Conservation (phyloP, 2,113 vertebrate genomes). For the Aptenodytes patagonicus region DNA sequence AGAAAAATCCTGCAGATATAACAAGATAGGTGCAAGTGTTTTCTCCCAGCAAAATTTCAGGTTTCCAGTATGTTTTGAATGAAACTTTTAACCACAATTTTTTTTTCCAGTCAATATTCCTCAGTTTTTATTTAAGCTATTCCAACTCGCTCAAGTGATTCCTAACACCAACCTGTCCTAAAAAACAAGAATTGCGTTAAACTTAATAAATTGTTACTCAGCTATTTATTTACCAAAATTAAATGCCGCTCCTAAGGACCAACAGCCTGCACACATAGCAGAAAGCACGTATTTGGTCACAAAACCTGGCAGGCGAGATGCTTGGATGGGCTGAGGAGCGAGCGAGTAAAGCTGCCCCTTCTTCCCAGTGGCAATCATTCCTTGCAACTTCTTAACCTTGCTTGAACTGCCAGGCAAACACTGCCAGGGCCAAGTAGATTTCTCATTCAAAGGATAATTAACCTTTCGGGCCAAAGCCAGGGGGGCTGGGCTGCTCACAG, state of each 20-base stretch:
- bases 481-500: not conserved
- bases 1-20: not conserved
- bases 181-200: not conserved
- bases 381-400: not conserved
- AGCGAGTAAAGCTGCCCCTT: not conserved
- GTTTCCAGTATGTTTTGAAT: not conserved
- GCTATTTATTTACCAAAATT: not conserved
- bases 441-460: not conserved
- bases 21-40: not conserved
- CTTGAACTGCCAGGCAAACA: not conserved
- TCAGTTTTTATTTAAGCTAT: not conserved
- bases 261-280: accelerated
- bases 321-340: not conserved
- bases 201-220: not conserved
- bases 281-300: not conserved
- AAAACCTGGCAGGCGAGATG: not conserved
- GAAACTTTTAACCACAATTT: not conserved
- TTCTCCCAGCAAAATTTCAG: not conserved
- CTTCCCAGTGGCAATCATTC: not conserved
- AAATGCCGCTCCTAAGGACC: not conserved
- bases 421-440: not conserved
- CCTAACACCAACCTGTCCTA: not conserved
- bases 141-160: not conserved
- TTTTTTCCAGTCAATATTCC: not conserved
- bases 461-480: not conserved